Evolutionary conservation across 2,797 vertebrate species (phyloP).

Genomic region (Pelobates cultripes): DNA sequence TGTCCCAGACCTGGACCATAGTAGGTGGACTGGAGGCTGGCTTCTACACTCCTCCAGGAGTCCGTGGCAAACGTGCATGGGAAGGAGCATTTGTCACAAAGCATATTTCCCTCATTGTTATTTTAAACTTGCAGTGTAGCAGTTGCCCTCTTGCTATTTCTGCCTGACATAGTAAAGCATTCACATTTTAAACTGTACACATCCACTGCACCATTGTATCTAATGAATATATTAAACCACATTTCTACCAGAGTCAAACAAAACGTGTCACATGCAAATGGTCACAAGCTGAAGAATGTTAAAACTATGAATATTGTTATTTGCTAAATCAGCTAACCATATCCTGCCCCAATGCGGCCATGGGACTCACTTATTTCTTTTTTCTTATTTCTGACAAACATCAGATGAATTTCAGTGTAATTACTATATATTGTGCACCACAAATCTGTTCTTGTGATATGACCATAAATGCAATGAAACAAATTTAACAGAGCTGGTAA

Average conservation of each 20-base stretch:
- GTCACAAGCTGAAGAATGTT: conserved; percentile 22
- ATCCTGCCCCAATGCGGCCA: conserved; percentile 11
- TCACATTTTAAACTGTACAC: neutral
- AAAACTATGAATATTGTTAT: conserved; percentile 17
- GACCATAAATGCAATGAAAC: no score
- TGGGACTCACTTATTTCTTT: neutral
- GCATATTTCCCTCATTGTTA: no score
- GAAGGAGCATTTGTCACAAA: no score
- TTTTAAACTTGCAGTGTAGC: neutral
- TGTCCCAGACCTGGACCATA: no score
- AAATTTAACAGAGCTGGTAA: no score
- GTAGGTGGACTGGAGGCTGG: no score
- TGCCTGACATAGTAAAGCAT: neutral
- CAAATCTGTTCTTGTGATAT: no score
- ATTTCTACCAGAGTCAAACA: neutral
- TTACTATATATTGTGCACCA: no score
- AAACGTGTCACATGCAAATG: conserved; percentile 20
- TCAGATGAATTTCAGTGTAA: no score
- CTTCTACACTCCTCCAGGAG: no score
- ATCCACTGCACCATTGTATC: conserved; percentile 3
- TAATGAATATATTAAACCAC: neutral
- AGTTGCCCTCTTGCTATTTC: neutral
- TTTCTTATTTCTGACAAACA: no score
- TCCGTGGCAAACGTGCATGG: no score
- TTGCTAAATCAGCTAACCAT: conserved; percentile 39